phyloP scores from a whole-genome alignment of 2,113 vertebrate genomes.

The Piprites chloris region DNA sequence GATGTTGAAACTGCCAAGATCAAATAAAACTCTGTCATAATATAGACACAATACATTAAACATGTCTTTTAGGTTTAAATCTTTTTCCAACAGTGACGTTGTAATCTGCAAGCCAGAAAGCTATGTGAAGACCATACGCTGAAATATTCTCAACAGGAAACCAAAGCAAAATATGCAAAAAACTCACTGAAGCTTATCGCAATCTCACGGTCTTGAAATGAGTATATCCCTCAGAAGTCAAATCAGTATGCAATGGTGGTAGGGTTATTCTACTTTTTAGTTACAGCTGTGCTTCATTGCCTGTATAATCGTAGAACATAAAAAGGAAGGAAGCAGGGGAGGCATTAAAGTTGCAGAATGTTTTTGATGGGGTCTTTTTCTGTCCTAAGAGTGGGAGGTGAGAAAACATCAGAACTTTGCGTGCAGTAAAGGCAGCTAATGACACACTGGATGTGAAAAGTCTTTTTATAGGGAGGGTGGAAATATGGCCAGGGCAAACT shows the following conservation, averaged over 20 bases:
- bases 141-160: slow-evolving; percentile 54
- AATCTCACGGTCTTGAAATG: slow-evolving; percentile 55
- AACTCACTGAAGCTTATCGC: slow-evolving; percentile 13
- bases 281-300: slow-evolving; percentile 49
- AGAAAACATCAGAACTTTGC: slow-evolving; percentile 25
- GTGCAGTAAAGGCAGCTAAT: background rate
- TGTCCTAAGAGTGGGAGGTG: slow-evolving; percentile 32
- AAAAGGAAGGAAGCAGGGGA: slow-evolving; percentile 60
- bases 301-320: slow-evolving; percentile 18
- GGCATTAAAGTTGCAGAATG: background rate
- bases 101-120: slow-evolving; percentile 62
- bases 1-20: slow-evolving; percentile 49
- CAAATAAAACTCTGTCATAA: slow-evolving; percentile 69
- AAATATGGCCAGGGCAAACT: slow-evolving; percentile 6
- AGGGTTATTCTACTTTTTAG: slow-evolving; percentile 2
- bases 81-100: slow-evolving; percentile 28
- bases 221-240: slow-evolving; percentile 59
- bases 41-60: slow-evolving; percentile 60
- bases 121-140: slow-evolving; percentile 35
- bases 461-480: background rate
- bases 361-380: slow-evolving; percentile 56
- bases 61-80: slow-evolving; percentile 55
- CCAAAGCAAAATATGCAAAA: slow-evolving; percentile 48
- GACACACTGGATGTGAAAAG: slow-evolving; percentile 2
- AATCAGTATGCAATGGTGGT: background rate